phyloP scores from a whole-genome alignment of 2,888 invertebrate genomes.

The Chromoteleia sp. region DNA sequence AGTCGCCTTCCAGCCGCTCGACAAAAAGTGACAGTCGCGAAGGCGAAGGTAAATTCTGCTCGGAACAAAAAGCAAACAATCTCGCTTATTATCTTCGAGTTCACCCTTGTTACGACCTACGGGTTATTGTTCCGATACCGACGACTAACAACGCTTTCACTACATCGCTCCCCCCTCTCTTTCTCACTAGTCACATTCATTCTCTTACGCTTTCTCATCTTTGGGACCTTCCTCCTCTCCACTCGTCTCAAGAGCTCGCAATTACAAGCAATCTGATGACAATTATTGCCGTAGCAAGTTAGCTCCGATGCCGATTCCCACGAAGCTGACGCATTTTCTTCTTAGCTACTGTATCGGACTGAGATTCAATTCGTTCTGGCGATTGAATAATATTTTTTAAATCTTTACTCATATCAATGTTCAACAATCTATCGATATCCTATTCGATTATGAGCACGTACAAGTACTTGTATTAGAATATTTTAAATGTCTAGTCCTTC shows the following conservation, averaged over 20 bases:
- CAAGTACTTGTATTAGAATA: too few species aligned
- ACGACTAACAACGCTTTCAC: constrained; percentile 41
- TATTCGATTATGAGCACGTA: too few species aligned
- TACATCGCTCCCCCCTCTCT: constrained; percentile 8
- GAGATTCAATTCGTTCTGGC: constrained; percentile 6
- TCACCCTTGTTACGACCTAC: constrained; percentile 57
- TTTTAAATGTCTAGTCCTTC: too few species aligned
- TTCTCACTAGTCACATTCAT: constrained; percentile 42
- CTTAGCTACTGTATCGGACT: constrained; percentile 30
- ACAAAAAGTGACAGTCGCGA: constrained; percentile 29
- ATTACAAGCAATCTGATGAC: constrained; percentile 83
- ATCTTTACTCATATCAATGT: not conserved
- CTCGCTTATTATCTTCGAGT: constrained; percentile 70
- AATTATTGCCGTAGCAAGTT: constrained; percentile 78
- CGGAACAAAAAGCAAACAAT: constrained; percentile 62
- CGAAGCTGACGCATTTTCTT: constrained; percentile 64
- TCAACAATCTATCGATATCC: too few species aligned
- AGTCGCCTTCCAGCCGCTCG: not conserved
- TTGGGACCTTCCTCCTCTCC: constrained; percentile 71
- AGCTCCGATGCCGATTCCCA: constrained; percentile 72
- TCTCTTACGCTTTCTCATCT: constrained; percentile 66
- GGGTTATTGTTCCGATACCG: constrained; percentile 54
- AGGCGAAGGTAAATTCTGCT: constrained; percentile 24
- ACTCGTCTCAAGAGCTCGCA: constrained; percentile 82
- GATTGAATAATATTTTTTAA: constrained; percentile 1